Percentiles rank a stretch among this genome's conserved stretches.
These are phyloP conservation scores for pig (Sus scrofa) DNA, from an alignment of 2,113 vertebrate genomes.

Conservation along the genomic window T2T-Sscrofa CM000814.6:58421001-58421500, in stretches of 20 bases:
- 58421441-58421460: conserved; percentile 76
- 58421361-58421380: conserved; percentile 44
- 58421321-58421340: conserved; percentile 22
- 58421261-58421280: conserved; percentile 28
- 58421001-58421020: background rate
- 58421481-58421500: conserved; percentile 57
- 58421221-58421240: background rate
- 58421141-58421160: conserved; percentile 5
- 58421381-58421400: conserved; percentile 69
- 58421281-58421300: conserved; percentile 38
- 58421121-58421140: background rate
- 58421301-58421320: conserved; percentile 52
- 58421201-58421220: background rate
- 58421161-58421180: background rate
- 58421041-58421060: conserved; percentile 29
- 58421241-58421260: background rate
- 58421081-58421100: background rate
- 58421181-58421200: background rate
- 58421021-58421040: conserved; percentile 21
- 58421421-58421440: conserved; percentile 70
- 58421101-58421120: background rate
- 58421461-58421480: conserved; percentile 77
- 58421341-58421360: conserved; percentile 44
- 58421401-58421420: conserved; percentile 77
- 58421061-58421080: background rate